These are phyloP conservation scores for Bombus difficillimus DNA, from an alignment of 1,140 invertebrate genomes.

Conservation along the genomic window DNA sequence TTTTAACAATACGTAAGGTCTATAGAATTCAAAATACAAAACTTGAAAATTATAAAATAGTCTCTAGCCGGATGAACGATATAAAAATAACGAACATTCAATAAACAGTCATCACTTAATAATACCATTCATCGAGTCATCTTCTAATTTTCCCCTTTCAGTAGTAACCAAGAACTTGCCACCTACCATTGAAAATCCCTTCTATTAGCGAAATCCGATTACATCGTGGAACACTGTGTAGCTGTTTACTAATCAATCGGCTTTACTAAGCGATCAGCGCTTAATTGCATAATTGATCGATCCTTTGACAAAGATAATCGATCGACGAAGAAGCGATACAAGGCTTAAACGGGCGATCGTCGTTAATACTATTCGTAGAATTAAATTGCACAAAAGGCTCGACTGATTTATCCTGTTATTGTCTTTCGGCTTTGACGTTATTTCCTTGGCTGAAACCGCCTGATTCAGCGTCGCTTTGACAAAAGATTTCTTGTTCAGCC, in stretches of 20 bases:
- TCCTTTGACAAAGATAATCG: not conserved
- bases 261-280: not conserved
- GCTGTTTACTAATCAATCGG: not conserved
- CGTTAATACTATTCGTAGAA: too few species aligned
- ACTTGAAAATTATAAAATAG: not conserved
- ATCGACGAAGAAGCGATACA: not conserved
- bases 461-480: not conserved
- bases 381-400: not conserved
- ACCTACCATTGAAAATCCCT: not conserved
- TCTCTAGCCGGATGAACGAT: not conserved
- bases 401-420: not conserved
- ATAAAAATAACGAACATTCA: not conserved
- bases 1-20: too few species aligned
- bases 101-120: not conserved
- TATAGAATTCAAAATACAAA: too few species aligned
- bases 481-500: not conserved
- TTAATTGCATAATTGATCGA: not conserved
- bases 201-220: conserved; percentile 5
- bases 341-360: not conserved
- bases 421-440: not conserved
- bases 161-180: not conserved
- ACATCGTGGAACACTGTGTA: not conserved
- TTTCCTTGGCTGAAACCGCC: not conserved
- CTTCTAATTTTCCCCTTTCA: too few species aligned
- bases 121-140: not conserved